Conservation (phyloP, 2,888 invertebrate genomes). For the Leptopilina syphax region DNA sequence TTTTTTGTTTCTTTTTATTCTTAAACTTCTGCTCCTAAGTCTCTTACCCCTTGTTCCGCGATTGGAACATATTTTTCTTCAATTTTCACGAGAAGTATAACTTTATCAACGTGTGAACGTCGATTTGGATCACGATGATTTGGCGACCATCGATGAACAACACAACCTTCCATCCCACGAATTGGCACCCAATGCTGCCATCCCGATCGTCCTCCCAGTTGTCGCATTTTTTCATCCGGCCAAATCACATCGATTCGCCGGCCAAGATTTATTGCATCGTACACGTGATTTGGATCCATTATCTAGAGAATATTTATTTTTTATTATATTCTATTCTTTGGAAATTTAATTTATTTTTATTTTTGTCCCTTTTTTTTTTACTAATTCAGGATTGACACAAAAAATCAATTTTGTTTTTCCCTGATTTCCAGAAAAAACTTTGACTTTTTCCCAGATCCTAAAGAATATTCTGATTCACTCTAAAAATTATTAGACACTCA, state of each 20-base stretch:
- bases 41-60: slow-evolving; percentile 91
- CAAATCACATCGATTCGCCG: slow-evolving; percentile 95
- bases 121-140: slow-evolving; percentile 92
- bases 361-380: too few species aligned
- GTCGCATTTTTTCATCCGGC: slow-evolving; percentile 94
- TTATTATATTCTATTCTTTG: neutral
- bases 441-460: too few species aligned
- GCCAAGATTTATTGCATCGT: slow-evolving; percentile 94
- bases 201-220: slow-evolving; percentile 89
- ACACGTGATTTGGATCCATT: slow-evolving; percentile 85
- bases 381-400: too few species aligned
- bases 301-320: slow-evolving; percentile 75
- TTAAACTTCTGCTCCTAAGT: slow-evolving; percentile 84
- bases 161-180: slow-evolving; percentile 95
- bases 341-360: neutral
- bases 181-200: slow-evolving; percentile 95
- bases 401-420: too few species aligned
- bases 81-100: slow-evolving; percentile 93
- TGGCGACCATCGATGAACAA: slow-evolving; percentile 96
- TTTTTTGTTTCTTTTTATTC: neutral
- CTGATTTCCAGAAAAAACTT: too few species aligned
- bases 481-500: too few species aligned
- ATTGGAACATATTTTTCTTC: slow-evolving; percentile 96
- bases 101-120: slow-evolving; percentile 94
- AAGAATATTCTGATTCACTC: too few species aligned